Base-by-base conservation (phyloP, 2,888 invertebrate genomes). In the Meta bourneti region DNA sequence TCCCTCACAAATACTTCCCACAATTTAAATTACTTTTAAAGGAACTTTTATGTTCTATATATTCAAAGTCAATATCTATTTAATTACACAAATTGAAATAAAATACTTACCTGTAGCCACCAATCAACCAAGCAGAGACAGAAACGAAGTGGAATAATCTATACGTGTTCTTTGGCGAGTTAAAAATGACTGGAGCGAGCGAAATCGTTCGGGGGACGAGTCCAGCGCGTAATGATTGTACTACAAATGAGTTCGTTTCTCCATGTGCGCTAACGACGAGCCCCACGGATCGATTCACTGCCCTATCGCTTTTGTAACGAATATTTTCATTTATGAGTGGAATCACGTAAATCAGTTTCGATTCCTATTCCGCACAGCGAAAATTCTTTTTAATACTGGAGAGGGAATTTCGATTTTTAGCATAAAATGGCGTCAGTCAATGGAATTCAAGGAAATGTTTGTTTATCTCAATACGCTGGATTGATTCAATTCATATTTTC, bases 221-320 rank as follows among this genome's bases (percentile, higher is more conserved):
- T 16, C 61, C 16, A 11, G 11, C 13, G 34, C n/a, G 20, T 8
- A 54, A 52, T 61, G 84, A 75, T 52, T 54, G 54, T n/a, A 9
- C 84, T 48, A 49, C 61, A 84, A 84, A 84, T 75, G 84, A 75
- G 72, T 82, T 84, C 72, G 74, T 75, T 84, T 49, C 75, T 84
- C 84, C 61, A 84, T 74, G 84, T 84, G 84, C 61, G 74, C n/a
- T 16, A 61, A 20, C 51, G 34, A 34, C 20, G 51, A 48, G 34
- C 72, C 54, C 54, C 16, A n/a, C n/a, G 34, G 84, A 84, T 84
- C 84, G 84, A 84, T 84, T 16, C 34, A n/a, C 16, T 34, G 52
- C 82, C 82, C 51, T 71, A 34, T 51, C 48, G n/a, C 51, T 54
- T 83, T 34, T 75, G 11, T 0, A 6, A n/a, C 16, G 7, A 48